Percentiles rank a stretch among this genome's conserved stretches.
These are phyloP conservation scores for Nibea coibor DNA, from an alignment of 2,113 vertebrate species.

Conservation along the genomic window DNA sequence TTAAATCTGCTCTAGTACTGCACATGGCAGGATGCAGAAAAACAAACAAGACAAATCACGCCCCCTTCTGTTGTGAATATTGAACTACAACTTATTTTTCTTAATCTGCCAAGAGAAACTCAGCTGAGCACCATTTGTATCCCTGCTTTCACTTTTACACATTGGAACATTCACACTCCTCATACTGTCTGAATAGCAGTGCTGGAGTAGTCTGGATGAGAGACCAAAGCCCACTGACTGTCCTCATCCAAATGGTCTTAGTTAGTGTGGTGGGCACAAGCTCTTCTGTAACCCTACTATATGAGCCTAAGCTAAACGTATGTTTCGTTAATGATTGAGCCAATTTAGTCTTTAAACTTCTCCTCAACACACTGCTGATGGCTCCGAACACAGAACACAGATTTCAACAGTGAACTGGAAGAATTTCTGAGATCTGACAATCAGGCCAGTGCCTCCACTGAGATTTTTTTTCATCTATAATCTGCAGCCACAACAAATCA, in stretches of 20 bases:
- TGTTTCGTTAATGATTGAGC: background rate
- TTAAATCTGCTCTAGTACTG: background rate
- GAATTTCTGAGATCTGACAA: background rate
- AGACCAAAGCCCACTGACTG: background rate
- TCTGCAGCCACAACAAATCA: too few species aligned
- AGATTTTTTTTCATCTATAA: too few species aligned
- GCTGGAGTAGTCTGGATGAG: background rate
- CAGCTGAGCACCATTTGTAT: background rate
- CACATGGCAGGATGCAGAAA: background rate
- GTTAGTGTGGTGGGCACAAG: background rate
- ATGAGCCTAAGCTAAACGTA: background rate
- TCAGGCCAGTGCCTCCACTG: too few species aligned
- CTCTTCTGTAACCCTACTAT: background rate
- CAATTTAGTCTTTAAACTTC: background rate
- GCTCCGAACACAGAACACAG: background rate
- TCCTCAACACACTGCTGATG: background rate
- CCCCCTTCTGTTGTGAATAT: conserved; percentile 43
- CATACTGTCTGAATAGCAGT: background rate
- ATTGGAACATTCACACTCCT: background rate
- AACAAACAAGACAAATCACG: background rate
- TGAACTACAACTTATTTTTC: background rate
- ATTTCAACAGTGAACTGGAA: background rate
- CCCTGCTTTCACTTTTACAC: background rate
- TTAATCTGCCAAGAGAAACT: background rate
- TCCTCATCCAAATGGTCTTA: background rate